Evolutionary conservation across 2,797 vertebrate species (phyloP).

Genomic region (Phylloscopus collybita): DNA sequence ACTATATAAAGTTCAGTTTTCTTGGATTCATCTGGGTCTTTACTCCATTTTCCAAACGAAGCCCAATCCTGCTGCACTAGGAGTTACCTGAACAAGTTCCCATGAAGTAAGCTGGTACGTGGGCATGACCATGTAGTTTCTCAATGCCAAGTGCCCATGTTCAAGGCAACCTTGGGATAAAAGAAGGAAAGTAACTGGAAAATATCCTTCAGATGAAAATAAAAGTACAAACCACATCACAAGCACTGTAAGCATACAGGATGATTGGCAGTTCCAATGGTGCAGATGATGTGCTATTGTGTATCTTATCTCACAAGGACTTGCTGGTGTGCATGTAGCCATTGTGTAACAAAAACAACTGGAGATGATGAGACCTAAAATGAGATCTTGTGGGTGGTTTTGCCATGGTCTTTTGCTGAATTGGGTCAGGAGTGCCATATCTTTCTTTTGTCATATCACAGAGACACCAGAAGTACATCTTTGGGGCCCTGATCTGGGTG

Average conservation of each 20-base stretch:
- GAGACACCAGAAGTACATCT: not conserved
- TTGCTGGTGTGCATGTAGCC: not conserved
- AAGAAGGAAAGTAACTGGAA: not conserved
- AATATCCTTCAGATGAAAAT: not conserved
- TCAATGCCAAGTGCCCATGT: accelerated
- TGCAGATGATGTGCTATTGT: not conserved
- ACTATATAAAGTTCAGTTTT: conserved; percentile 46
- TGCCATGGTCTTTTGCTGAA: not conserved
- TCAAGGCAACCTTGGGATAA: not conserved
- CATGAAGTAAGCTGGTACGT: not conserved
- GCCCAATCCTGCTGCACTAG: not conserved
- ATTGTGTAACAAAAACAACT: not conserved
- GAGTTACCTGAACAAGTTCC: not conserved
- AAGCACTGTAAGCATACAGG: not conserved
- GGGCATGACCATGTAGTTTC: not conserved
- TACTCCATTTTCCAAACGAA: not conserved
- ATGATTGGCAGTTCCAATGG: not conserved
- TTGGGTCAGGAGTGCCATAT: not conserved
- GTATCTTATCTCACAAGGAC: not conserved
- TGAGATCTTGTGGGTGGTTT: not conserved
- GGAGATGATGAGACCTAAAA: not conserved
- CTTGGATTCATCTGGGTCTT: conserved; percentile 1
- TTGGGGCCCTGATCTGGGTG: not conserved
- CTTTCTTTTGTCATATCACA: not conserved
- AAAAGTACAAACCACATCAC: not conserved